Conservation (phyloP, 2,888 invertebrate genomes). For the Athripsodes cinereus region DNA sequence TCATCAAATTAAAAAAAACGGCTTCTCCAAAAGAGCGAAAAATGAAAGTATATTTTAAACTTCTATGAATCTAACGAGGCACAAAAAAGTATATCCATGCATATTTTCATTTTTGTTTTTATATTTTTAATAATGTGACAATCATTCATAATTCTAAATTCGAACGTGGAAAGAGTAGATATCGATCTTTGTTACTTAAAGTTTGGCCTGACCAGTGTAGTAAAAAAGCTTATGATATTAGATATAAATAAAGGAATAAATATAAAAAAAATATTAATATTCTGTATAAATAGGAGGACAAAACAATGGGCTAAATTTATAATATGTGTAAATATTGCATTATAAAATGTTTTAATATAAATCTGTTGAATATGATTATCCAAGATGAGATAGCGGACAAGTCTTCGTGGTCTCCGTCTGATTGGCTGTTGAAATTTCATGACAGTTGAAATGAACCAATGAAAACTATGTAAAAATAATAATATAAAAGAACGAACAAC, state of each 20-base stretch:
- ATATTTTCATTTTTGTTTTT: too few relatives aligned
- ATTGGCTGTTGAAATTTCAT: neutral
- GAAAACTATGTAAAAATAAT: neutral
- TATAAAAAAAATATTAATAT: neutral
- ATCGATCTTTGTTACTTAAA: too few relatives aligned
- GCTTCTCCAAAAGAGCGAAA: too few relatives aligned
- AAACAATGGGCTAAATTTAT: conserved; percentile 1
- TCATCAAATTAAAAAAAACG: too few relatives aligned
- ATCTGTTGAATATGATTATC: conserved; percentile 1
- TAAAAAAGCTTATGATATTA: neutral
- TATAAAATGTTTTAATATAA: neutral
- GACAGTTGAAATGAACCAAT: conserved; percentile 1
- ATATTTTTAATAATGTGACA: too few relatives aligned
- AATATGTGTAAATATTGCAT: neutral
- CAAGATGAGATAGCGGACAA: neutral
- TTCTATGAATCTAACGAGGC: too few relatives aligned
- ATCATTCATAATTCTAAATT: too few relatives aligned
- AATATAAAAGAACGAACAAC: too few relatives aligned
- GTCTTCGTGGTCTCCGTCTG: neutral
- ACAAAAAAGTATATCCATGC: too few relatives aligned
- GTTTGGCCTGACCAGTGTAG: too few relatives aligned
- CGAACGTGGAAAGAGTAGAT: too few relatives aligned
- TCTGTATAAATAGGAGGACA: neutral
- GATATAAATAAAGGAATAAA: neutral
- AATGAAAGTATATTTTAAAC: too few relatives aligned